Evolutionary conservation across 2,113 vertebrate genomes (phyloP).

Genomic region (Vulpes lagopus): DNA sequence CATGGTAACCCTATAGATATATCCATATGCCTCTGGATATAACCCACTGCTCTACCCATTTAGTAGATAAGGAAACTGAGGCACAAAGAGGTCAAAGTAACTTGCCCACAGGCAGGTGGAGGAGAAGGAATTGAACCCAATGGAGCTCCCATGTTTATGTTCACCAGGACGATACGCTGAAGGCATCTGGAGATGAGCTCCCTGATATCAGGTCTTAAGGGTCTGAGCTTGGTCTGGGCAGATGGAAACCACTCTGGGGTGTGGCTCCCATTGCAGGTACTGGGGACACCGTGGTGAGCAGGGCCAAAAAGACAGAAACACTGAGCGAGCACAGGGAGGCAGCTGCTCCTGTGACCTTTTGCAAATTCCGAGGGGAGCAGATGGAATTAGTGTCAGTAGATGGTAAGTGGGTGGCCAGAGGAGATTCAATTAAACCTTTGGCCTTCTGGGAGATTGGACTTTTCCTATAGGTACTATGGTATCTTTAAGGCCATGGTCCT

Average conservation of each 20-base stretch:
- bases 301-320: neutral
- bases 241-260: fast-evolving
- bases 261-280: neutral
- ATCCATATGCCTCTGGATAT: neutral
- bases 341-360: too few relatives aligned
- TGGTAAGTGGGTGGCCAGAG: too few relatives aligned
- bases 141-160: fast-evolving
- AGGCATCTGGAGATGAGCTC: neutral
- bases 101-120: fast-evolving
- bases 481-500: neutral
- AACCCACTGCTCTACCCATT: neutral
- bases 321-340: neutral
- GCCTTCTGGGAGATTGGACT: neutral
- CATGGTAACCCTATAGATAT: neutral
- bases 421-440: neutral
- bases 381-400: fast-evolving
- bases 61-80: neutral
- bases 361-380: neutral
- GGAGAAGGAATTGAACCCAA: neutral
- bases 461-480: neutral
- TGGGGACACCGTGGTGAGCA: neutral
- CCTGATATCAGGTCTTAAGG: neutral
- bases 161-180: fast-evolving
- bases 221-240: neutral
- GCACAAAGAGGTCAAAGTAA: neutral